Percentiles rank a stretch among this genome's conserved stretches.
Conservation (phyloP, 2,888 invertebrate species). For the Nycteola revayana region DNA sequence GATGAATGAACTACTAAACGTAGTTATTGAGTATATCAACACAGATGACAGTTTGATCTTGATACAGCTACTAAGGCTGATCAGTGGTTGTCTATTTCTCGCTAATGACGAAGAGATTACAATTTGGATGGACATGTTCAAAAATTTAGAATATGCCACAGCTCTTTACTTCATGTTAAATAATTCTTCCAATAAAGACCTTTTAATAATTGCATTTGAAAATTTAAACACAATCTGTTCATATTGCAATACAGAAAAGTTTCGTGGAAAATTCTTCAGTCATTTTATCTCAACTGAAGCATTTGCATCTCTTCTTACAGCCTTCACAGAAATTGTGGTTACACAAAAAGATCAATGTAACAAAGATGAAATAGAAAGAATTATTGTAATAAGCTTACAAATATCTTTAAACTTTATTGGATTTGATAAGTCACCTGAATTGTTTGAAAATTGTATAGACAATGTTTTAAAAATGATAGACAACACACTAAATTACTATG, state of each 20-base stretch:
- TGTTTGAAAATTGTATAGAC: constrained; percentile 47
- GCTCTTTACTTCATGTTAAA: constrained; percentile 86
- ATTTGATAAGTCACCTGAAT: constrained; percentile 57
- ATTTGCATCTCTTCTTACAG: constrained; percentile 51
- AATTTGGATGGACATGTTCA: constrained; percentile 72
- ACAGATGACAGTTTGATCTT: constrained; percentile 87
- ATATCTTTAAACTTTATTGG: constrained; percentile 58
- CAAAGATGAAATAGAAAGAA: constrained; percentile 59
- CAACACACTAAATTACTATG: constrained; percentile 57
- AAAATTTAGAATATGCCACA: constrained; percentile 73
- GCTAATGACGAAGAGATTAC: constrained; percentile 63
- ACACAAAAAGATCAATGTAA: constrained; percentile 49
- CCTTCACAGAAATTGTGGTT: constrained; percentile 53
- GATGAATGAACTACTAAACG: constrained; percentile 79
- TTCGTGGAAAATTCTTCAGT: constrained; percentile 51
- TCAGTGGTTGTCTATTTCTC: constrained; percentile 79
- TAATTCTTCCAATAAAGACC: constrained; percentile 86
- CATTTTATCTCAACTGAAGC: constrained; percentile 60
- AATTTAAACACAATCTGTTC: constrained; percentile 81
- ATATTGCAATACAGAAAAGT: constrained; percentile 55
- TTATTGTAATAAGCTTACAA: constrained; percentile 60
- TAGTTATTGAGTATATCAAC: constrained; percentile 79
- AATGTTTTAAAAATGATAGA: constrained; percentile 50
- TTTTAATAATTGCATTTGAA: constrained; percentile 82
- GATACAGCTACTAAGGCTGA: constrained; percentile 87